Conservation (phyloP, 2,797 vertebrate species). For the Carcharodon carcharias region DNA sequence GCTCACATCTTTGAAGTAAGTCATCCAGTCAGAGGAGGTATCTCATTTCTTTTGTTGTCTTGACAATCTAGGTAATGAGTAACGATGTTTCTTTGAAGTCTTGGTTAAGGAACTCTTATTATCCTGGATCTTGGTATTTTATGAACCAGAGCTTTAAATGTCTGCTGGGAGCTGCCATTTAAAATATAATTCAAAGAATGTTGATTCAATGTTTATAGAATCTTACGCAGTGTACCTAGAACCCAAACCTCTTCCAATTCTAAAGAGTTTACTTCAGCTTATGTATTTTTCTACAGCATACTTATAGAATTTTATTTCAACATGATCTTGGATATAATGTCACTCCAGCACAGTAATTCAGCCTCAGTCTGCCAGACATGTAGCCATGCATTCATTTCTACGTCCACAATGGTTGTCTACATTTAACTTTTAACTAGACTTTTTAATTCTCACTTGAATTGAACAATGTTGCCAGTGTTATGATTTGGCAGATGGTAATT, state of each 20-base stretch:
- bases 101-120: not conserved
- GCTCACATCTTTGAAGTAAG: not conserved
- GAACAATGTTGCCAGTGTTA: not conserved
- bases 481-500: too few species aligned
- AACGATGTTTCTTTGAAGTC: not conserved
- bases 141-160: not conserved
- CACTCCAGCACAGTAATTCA: not conserved
- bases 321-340: not conserved
- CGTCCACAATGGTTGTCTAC: not conserved
- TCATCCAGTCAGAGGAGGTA: not conserved
- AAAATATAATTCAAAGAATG: not conserved
- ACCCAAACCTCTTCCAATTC: not conserved
- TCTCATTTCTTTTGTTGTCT: not conserved
- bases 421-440: not conserved
- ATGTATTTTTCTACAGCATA: not conserved
- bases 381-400: not conserved
- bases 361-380: not conserved
- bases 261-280: not conserved
- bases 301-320: not conserved
- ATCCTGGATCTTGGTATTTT: not conserved
- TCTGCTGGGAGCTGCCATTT: not conserved
- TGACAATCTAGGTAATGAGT: not conserved
- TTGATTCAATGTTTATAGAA: not conserved
- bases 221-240: not conserved
- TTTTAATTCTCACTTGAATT: not conserved